These are phyloP conservation scores for Cerastis rubricosa DNA, from an alignment of 2,888 invertebrate genomes.

Conservation along the genomic window DNA sequence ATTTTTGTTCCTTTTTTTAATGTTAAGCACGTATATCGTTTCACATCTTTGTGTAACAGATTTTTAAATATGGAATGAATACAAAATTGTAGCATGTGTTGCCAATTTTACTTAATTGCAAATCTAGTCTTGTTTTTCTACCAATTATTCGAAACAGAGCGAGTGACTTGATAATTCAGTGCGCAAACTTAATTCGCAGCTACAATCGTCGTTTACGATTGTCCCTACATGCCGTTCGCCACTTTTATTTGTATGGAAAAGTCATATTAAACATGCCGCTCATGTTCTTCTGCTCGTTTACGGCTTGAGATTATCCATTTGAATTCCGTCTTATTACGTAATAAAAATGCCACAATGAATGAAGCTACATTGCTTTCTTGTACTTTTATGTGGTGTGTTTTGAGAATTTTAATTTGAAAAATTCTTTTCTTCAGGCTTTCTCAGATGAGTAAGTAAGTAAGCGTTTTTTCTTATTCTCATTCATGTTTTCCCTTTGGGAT, in stretches of 20 bases:
- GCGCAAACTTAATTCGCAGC: slow-evolving; percentile 67
- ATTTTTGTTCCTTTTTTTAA: slow-evolving; percentile 30
- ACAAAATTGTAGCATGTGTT: no score
- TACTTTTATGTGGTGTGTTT: slow-evolving; percentile 76
- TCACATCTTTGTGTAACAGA: slow-evolving; percentile 14
- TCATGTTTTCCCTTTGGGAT: slow-evolving; percentile 53
- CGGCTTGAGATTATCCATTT: slow-evolving; percentile 82
- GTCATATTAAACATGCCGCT: slow-evolving; percentile 79
- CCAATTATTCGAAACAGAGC: slow-evolving; percentile 11
- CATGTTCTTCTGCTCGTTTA: slow-evolving; percentile 79
- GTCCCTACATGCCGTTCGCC: slow-evolving; percentile 63
- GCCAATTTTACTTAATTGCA: slow-evolving; percentile 8
- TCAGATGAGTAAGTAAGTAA: slow-evolving; percentile 54
- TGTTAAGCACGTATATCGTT: slow-evolving; percentile 31
- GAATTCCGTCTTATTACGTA: slow-evolving; percentile 82
- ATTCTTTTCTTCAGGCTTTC: slow-evolving; percentile 69
- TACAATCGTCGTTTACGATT: slow-evolving; percentile 56
- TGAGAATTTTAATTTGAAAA: slow-evolving; percentile 80
- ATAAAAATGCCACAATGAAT: slow-evolving; percentile 84
- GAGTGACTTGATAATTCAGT: slow-evolving; percentile 47
- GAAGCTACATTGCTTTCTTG: slow-evolving; percentile 73
- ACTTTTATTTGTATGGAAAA: slow-evolving; percentile 76
- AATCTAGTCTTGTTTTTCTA: slow-evolving; percentile 16
- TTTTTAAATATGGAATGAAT: slow-evolving; percentile 17
- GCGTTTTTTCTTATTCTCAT: slow-evolving; percentile 59